Conservation (phyloP, 1,140 invertebrate species). For the Anoplolepis gracilipes region DNA sequence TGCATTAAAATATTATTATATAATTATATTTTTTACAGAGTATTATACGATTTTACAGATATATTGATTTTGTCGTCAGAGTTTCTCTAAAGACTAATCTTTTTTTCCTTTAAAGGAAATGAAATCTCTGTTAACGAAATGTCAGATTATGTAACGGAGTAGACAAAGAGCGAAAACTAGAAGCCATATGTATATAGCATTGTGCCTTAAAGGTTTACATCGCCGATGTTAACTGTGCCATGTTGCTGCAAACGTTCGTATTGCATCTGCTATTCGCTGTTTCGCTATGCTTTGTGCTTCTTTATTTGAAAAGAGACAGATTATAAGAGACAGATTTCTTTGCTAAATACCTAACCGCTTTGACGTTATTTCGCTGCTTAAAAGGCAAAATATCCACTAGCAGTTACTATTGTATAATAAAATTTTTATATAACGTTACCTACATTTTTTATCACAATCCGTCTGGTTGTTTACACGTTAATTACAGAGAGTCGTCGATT, state of each 20-base stretch:
- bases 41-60: slow-evolving; percentile 13
- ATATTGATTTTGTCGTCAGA: slow-evolving; percentile 32
- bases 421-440: background rate
- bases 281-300: background rate
- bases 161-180: slow-evolving; percentile 44
- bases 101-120: slow-evolving; percentile 52
- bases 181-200: slow-evolving; percentile 41
- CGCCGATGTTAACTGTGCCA: slow-evolving; percentile 22
- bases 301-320: background rate
- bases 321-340: slow-evolving; percentile 35
- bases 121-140: slow-evolving; percentile 13
- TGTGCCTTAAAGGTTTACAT: slow-evolving; percentile 47
- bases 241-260: slow-evolving; percentile 1
- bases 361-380: background rate
- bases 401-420: background rate
- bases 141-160: background rate
- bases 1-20: background rate
- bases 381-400: background rate
- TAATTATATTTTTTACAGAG: background rate
- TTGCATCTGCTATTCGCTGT: slow-evolving; percentile 32
- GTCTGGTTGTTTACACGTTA: background rate
- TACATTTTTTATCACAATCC: slow-evolving; percentile 1
- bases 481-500: slow-evolving; percentile 36
- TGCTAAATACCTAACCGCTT: background rate
- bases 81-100: slow-evolving; percentile 27